Conservation (phyloP, 1,140 invertebrate species). For the Coptotermes formosanus region DNA sequence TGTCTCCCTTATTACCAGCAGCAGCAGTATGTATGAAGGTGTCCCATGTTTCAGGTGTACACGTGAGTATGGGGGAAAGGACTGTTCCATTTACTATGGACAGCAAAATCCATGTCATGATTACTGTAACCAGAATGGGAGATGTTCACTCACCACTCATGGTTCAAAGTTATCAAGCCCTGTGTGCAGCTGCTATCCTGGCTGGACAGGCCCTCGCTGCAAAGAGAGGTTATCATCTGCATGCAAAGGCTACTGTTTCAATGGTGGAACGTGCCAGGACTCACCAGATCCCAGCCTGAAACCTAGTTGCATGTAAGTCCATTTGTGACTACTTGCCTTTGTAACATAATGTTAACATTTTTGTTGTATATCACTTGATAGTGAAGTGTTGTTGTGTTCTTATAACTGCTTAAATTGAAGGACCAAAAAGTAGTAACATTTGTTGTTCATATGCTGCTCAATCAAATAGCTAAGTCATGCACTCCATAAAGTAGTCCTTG, state of each 20-base stretch:
- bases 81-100: constrained; percentile 52
- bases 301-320: constrained; percentile 50
- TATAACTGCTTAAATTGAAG: too few relatives aligned
- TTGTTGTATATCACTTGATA: too few relatives aligned
- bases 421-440: too few relatives aligned
- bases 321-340: too few relatives aligned
- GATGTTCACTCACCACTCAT: constrained; percentile 39
- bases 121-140: constrained; percentile 55
- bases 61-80: constrained; percentile 52
- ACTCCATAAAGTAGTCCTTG: too few relatives aligned
- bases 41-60: constrained; percentile 45
- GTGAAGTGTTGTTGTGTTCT: too few relatives aligned
- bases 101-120: constrained; percentile 59
- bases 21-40: too few relatives aligned
- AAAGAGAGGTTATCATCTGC: constrained; percentile 44
- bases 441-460: too few relatives aligned
- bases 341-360: too few relatives aligned
- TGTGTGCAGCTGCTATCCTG: constrained; percentile 42
- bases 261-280: constrained; percentile 55
- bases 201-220: constrained; percentile 58
- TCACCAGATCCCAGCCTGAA: constrained; percentile 42
- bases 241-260: constrained; percentile 58
- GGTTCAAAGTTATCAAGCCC: not conserved
- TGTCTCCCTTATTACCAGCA: too few relatives aligned
- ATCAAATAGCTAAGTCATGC: too few relatives aligned